These are phyloP conservation scores for Perithous albicinctus DNA, from an alignment of 2,888 invertebrate genomes.

Conservation along the genomic window DNA sequence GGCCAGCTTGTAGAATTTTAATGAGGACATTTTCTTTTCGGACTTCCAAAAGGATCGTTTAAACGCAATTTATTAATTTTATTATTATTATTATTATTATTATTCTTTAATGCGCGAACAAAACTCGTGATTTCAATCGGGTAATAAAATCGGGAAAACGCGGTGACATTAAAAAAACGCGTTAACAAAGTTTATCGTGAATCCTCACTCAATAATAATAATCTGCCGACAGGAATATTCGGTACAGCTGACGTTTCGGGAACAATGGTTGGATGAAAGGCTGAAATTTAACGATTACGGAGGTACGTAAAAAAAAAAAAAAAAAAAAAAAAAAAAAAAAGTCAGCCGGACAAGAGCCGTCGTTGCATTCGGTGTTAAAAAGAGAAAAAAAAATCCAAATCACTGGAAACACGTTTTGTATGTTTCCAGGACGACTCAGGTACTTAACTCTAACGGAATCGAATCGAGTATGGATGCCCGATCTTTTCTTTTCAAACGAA, in stretches of 20 bases:
- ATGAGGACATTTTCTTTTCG: neutral
- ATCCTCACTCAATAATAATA: constrained; percentile 64
- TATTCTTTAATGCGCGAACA: no score
- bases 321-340: constrained; percentile 9
- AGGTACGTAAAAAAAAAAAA: constrained; percentile 86
- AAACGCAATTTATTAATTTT: neutral
- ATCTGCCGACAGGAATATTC: constrained; percentile 95
- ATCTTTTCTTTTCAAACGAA: constrained; percentile 98
- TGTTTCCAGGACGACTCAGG: constrained; percentile 91
- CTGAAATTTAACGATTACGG: constrained; percentile 95
- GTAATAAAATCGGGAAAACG: neutral
- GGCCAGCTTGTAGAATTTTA: constrained; percentile 11
- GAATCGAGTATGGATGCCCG: constrained; percentile 99
- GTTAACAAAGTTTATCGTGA: constrained; percentile 36
- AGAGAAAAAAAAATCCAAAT: constrained; percentile 12
- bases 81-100: neutral
- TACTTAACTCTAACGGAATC: constrained; percentile 97
- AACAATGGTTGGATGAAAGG: constrained; percentile 98
- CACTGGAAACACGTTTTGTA: constrained; percentile 54
- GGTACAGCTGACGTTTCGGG: constrained; percentile 98
- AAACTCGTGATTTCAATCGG: constrained; percentile 2
- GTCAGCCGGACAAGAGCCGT: neutral
- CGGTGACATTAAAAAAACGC: constrained; percentile 28
- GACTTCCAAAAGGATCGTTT: constrained; percentile 14
- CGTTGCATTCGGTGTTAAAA: no score